Evolutionary conservation across 1,140 invertebrate species (phyloP), one percentile per base, ranked within the genome.

Genomic region (Pomacea maculata): DNA sequence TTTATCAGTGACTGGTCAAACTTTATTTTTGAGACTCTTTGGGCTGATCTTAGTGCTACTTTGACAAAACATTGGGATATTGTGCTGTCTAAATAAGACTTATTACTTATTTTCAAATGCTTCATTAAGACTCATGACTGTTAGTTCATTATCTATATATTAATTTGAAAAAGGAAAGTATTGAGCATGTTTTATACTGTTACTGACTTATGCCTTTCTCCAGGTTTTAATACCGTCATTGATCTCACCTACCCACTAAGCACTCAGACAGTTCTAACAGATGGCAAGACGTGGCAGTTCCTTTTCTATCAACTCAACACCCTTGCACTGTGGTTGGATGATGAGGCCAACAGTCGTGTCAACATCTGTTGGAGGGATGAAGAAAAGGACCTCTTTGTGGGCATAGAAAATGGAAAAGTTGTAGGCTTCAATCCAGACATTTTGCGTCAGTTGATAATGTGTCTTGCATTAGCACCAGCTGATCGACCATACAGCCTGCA

Each of bases 221-320:
- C 85, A 95, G 94, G 97, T 72, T 99, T 99, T 89, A 95, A 95
- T 75, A 95, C 95, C 11, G 96, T 93, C 84, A 94, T 96, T 86
- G 96, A 98, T 78, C 84, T 97, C 11, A 97, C 95, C 0, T 98
- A 98, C 90, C 97, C 97, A 19, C 89, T 98, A 55, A 93, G 94
- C 11, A 95, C 95, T 57, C 97, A 98, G 93, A 95, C 94, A 8
- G 91, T 98, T 72, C 92, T 97, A 54, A 96, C 96, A 6, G 95
- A 98, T 93, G 97, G 97, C 0, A 93, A 95, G 85, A 88, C 93
- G 0, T 97, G 95, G 94, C 95, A 94, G 6, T 96, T 98, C 83
- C 96, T 94, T 88, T 92, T 94, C 12, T 98, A 98, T 89, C 97
- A 98, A 91, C 87, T 98, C 54, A 98, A 98, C 89, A 98, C 96